These are phyloP conservation scores for Orchesella cincta DNA, from an alignment of 1,140 invertebrate genomes.

Conservation along the genomic window DNA sequence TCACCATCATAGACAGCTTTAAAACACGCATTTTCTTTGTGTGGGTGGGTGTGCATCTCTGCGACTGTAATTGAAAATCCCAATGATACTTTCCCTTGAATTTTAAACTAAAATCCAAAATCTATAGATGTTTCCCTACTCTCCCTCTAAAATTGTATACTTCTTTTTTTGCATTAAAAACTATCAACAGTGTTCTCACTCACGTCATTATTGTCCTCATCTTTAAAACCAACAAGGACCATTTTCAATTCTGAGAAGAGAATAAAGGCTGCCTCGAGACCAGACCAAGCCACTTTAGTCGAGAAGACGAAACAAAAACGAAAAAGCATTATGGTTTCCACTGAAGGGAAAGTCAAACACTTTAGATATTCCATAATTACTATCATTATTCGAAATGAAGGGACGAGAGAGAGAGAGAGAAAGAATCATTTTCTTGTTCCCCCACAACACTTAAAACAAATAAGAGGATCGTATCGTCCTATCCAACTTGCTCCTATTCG, in stretches of 20 bases:
- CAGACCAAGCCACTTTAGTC: not conserved
- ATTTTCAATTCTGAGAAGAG: not conserved
- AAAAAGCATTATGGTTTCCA: not conserved
- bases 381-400: slow-evolving; percentile 23
- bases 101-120: slow-evolving; percentile 12
- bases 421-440: slow-evolving; percentile 7
- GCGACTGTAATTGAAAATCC: slow-evolving; percentile 15
- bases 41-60: not conserved
- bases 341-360: slow-evolving; percentile 2
- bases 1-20: not conserved
- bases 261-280: not conserved
- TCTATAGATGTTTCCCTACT: not conserved
- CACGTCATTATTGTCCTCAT: not conserved
- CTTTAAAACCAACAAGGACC: not conserved
- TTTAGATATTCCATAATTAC: slow-evolving; percentile 28
- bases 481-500: no score
- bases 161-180: not conserved
- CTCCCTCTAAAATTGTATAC: not conserved
- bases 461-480: slow-evolving; percentile 13
- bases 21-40: not conserved
- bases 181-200: not conserved
- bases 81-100: not conserved
- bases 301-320: not conserved
- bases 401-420: not conserved
- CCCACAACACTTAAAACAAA: not conserved